Evolutionary conservation across 2,113 vertebrate species (phyloP).

Genomic region (Capreolus pygargus): DNA sequence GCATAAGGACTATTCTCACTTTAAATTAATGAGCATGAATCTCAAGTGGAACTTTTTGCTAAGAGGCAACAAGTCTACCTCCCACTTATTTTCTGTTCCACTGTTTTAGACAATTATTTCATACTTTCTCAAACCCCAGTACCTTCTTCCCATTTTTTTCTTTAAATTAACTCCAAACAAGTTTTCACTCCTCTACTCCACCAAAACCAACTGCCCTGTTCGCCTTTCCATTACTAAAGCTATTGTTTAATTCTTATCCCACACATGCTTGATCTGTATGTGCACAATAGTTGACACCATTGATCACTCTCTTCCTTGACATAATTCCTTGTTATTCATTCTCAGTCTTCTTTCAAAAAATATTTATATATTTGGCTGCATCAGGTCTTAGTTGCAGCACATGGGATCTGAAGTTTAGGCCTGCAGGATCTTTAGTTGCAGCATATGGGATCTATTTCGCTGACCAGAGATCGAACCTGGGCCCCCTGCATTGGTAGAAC

Average conservation of each 20-base stretch:
- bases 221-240: not conserved
- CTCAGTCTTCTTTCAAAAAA: not conserved
- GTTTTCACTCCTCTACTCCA: not conserved
- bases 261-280: not conserved
- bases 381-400: not conserved
- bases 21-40: conserved; percentile 29
- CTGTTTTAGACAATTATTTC: not conserved
- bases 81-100: not conserved
- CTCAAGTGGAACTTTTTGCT: conserved; percentile 1
- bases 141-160: not conserved
- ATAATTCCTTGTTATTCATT: not conserved
- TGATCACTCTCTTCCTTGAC: not conserved
- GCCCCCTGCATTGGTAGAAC: not conserved
- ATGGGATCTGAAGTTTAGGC: not conserved
- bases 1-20: not conserved
- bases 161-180: not conserved
- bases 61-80: not conserved
- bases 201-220: not conserved
- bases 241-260: not conserved
- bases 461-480: not conserved
- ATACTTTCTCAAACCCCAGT: not conserved
- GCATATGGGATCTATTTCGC: not conserved
- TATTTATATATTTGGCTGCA: not conserved
- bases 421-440: not conserved
- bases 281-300: not conserved